Base-by-base conservation (phyloP, 2,797 vertebrate genomes). In the Thunnus albacares region DNA sequence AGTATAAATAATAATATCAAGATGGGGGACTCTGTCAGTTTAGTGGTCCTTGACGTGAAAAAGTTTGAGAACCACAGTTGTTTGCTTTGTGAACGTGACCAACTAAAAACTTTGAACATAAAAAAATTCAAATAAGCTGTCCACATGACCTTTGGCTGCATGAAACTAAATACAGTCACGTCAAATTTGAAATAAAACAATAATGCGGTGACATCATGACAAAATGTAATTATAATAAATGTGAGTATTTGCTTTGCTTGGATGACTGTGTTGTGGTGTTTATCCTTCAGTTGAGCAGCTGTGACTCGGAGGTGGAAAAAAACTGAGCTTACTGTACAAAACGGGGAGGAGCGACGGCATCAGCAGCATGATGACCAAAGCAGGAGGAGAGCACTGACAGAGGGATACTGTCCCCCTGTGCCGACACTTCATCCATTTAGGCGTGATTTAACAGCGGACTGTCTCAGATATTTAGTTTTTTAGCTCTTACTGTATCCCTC, bases 271-370 rank as follows among this genome's bases (percentile, higher is more conserved):
- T 53, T 61, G 58, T 60, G 59, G 18, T 57, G 59, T 45, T 45
- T 18, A 72, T 61, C 80, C 60, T 79, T 85, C 71, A 10, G 18
- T 6, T 2, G 53, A 49, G 13, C 78, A 68, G 75, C 52, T 56
- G 75, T 17, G 41, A 30, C 47, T 3, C 41, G 58, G 81, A 79
- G 58, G 45, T 77, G 83, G 86, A 85, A 90, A 89, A 91, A 85
- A 51, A 51, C 78, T 2, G 73, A 30, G 56, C 8, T 51, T 1
- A 57, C 28, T 38, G 38, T 38, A 38, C 38, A 3, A 20, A 83
- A 59, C 7, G 56, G 82, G 87, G 93, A 61, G 91, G 90, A 80
- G 90, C 85, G 0, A 62, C 41, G 11, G 33, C 83, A 79, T 20
- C 47, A 51, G 4, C 53, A 22, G 38, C 62, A 69, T 58, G 79